A percentile compares a stretch with the other conserved stretches of the same genome.
These are phyloP conservation scores for Uria lomvia DNA, from an alignment of 2,113 vertebrate genomes.

Conservation along the genomic window DNA sequence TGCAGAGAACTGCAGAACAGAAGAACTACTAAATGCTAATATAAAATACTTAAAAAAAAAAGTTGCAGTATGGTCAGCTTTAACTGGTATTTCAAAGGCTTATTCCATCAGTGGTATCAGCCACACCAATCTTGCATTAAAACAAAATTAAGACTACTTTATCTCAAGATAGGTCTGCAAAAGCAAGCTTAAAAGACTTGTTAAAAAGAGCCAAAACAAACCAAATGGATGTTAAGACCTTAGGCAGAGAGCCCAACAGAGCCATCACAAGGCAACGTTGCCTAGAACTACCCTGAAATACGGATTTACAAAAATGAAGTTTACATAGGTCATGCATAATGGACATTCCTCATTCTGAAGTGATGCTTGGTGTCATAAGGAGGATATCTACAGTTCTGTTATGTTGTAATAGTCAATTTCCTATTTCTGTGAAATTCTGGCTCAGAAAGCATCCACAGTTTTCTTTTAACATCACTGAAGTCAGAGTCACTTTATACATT, in stretches of 20 bases:
- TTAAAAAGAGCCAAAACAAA: not conserved
- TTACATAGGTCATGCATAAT: not conserved
- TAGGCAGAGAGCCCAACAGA: not conserved
- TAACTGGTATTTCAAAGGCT: not conserved
- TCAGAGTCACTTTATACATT: not conserved
- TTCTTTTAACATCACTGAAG: not conserved
- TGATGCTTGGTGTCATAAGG: not conserved
- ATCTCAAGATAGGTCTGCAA: not conserved
- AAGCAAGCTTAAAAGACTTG: not conserved
- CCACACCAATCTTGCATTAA: not conserved
- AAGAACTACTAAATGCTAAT: not conserved
- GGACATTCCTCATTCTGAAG: not conserved
- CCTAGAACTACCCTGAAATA: not conserved
- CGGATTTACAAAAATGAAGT: not conserved
- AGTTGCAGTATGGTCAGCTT: not conserved
- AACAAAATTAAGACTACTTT: not conserved
- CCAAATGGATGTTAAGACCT: not conserved
- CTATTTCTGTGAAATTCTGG: not conserved
- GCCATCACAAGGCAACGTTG: fast-evolving
- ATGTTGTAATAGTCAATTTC: fast-evolving
- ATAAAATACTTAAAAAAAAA: not conserved
- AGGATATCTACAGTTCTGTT: not conserved
- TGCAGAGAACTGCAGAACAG: not conserved
- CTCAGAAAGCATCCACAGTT: not conserved
- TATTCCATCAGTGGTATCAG: not conserved